Evolutionary conservation across 2,113 vertebrate species (phyloP).

Genomic region (Acanthisitta chloris): DNA sequence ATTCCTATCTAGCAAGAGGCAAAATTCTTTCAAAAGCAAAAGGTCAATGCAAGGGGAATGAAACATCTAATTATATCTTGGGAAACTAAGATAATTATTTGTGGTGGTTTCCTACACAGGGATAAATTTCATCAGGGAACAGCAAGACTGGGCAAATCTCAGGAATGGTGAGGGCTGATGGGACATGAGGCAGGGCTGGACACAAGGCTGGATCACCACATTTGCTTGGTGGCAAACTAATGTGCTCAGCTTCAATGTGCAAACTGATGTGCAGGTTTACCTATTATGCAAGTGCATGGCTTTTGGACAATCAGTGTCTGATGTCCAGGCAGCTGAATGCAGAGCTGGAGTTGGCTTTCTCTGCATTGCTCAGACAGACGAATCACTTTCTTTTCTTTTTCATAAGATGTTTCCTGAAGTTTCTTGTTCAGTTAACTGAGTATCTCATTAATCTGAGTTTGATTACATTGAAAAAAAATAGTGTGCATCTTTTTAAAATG

Average conservation of each 20-base stretch:
- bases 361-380: background rate
- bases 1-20: background rate
- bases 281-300: background rate
- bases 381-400: background rate
- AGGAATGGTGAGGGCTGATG: background rate
- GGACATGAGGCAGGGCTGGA: background rate
- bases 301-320: background rate
- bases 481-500: background rate
- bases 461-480: background rate
- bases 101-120: background rate
- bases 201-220: background rate
- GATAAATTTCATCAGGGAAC: background rate
- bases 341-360: background rate
- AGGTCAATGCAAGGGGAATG: background rate
- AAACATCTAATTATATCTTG: background rate
- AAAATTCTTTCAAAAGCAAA: background rate
- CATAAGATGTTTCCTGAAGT: background rate
- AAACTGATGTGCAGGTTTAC: background rate
- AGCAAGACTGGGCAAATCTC: background rate
- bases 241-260: background rate
- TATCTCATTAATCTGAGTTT: background rate
- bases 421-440: background rate
- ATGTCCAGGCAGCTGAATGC: background rate
- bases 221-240: background rate
- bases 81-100: background rate